These are phyloP conservation scores for Aphelocoma californica DNA, from an alignment of 2,797 vertebrate species.

Conservation along the genomic window DNA sequence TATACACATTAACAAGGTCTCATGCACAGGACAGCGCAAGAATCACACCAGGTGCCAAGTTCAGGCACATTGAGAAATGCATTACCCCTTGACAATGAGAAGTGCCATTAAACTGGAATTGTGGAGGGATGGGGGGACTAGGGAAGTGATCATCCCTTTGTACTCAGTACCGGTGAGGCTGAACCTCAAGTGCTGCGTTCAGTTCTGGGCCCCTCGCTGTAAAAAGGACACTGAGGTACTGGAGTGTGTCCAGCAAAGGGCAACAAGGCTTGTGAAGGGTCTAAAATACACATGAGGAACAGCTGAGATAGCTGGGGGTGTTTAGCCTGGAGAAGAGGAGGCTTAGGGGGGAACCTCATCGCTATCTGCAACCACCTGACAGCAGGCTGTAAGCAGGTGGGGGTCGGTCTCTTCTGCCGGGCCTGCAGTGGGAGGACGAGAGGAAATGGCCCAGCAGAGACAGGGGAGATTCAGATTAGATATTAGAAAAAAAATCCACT, in stretches of 20 bases:
- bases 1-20: not conserved
- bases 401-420: too few species aligned
- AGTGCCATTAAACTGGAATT: not conserved
- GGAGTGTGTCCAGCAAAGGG: not conserved
- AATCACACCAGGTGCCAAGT: not conserved
- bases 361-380: not conserved
- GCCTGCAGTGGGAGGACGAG: not conserved
- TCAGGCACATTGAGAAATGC: not conserved
- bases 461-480: too few species aligned
- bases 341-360: not conserved
- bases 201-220: not conserved
- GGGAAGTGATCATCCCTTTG: not conserved
- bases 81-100: not conserved
- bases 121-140: not conserved
- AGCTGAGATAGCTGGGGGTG: not conserved
- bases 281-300: not conserved
- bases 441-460: not conserved
- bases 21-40: not conserved
- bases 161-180: not conserved
- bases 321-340: not conserved
- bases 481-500: not conserved
- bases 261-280: not conserved
- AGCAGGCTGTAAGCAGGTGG: too few species aligned
- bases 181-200: not conserved
- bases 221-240: not conserved